These are phyloP conservation scores for Callithrix jacchus DNA, from an alignment of 2,113 vertebrate genomes.

Conservation along the genomic window DNA sequence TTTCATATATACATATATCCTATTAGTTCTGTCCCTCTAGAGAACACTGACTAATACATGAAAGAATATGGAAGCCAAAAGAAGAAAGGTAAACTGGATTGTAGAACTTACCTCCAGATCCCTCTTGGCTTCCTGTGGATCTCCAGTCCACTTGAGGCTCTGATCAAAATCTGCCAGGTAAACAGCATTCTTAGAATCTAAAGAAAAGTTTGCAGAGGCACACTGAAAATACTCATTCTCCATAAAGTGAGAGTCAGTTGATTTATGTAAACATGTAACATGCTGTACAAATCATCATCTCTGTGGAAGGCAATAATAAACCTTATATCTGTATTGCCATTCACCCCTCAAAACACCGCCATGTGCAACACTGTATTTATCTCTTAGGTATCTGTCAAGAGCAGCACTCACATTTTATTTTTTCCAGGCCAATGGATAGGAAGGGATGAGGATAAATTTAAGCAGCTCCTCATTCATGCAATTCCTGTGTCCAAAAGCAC, in stretches of 20 bases:
- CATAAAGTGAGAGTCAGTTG: not conserved
- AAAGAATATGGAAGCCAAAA: not conserved
- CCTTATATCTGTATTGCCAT: not conserved
- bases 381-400: not conserved
- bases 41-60: no score
- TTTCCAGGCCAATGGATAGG: not conserved
- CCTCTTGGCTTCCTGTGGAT: conserved; percentile 44
- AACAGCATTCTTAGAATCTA: conserved; percentile 80
- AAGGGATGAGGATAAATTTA: not conserved
- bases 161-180: conserved; percentile 83
- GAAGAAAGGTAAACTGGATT: rapidly evolving
- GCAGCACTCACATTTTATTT: not conserved
- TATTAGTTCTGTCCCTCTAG: no score
- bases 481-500: not conserved
- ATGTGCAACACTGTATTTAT: not conserved
- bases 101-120: conserved; percentile 81
- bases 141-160: conserved; percentile 56
- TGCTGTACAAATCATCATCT: not conserved
- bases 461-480: not conserved
- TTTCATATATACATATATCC: no score
- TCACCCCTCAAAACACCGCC: not conserved
- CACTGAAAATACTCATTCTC: not conserved
- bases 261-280: not conserved
- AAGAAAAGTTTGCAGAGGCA: conserved; percentile 13
- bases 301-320: not conserved